Evolutionary conservation across 2,888 invertebrate species (phyloP).

Genomic region (Chrysomela aeneicollis): DNA sequence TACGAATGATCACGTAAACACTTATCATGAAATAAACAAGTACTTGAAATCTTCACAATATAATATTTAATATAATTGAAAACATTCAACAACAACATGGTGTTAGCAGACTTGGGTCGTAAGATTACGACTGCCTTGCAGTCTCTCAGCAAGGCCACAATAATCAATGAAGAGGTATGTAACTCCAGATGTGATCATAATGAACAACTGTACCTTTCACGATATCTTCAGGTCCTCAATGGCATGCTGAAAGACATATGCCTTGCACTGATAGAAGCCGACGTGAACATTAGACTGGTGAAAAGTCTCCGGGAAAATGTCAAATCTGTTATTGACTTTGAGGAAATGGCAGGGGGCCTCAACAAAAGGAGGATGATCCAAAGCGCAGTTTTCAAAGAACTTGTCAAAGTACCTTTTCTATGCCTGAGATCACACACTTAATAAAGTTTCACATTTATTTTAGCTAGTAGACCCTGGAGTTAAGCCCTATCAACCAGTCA

Average conservation of each 20-base stretch:
- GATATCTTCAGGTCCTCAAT: conserved; percentile 82
- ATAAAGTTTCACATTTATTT: conserved; percentile 37
- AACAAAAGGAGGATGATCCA: conserved; percentile 99
- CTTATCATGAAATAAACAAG: conserved; percentile 35
- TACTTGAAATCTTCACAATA: conserved; percentile 16
- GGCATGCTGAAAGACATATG: conserved; percentile 99
- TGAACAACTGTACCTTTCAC: background rate
- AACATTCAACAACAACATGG: conserved; percentile 74
- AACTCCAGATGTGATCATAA: conserved; percentile 44
- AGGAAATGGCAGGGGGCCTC: conserved; percentile 98
- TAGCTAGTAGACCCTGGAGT: conserved; percentile 97
- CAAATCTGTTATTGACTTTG: conserved; percentile 95
- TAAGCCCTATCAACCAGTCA: conserved; percentile 94
- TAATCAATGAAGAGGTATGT: conserved; percentile 95
- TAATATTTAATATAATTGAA: conserved; percentile 25
- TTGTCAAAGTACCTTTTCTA: conserved; percentile 81
- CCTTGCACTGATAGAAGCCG: conserved; percentile 95
- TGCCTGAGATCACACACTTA: conserved; percentile 9
- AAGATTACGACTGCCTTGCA: conserved; percentile 98
- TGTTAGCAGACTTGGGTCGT: conserved; percentile 99
- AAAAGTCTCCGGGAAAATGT: conserved; percentile 98
- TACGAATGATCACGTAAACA: conserved; percentile 28
- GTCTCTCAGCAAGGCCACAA: conserved; percentile 96
- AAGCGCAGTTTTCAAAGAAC: conserved; percentile 97
- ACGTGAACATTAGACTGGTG: conserved; percentile 94